These are phyloP conservation scores for Acanthornis magna DNA, from an alignment of 2,797 vertebrate genomes.

Conservation along the genomic window DNA sequence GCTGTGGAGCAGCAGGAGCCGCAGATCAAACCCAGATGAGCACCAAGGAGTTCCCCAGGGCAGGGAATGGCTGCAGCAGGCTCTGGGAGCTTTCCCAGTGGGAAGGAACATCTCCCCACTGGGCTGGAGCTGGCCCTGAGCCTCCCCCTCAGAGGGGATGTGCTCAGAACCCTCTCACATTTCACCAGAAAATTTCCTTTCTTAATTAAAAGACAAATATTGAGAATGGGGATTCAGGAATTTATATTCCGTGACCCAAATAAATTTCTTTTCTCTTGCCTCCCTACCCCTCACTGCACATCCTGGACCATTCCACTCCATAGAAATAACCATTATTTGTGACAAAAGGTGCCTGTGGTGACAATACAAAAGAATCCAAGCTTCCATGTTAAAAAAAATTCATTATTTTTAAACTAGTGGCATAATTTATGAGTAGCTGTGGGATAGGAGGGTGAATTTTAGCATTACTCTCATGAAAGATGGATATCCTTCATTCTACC, in stretches of 20 bases:
- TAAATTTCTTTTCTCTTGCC: neutral
- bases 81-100: neutral
- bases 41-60: neutral
- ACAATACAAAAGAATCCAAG: neutral
- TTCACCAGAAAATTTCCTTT: neutral
- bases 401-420: neutral
- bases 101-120: neutral
- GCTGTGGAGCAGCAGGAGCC: neutral
- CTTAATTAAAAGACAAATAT: neutral
- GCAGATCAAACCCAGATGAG: neutral
- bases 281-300: rapidly evolving
- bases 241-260: neutral
- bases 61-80: rapidly evolving
- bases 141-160: neutral
- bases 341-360: neutral
- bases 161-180: neutral
- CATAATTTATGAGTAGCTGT: neutral
- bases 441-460: neutral
- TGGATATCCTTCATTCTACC: neutral
- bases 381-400: rapidly evolving
- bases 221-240: neutral
- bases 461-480: neutral
- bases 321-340: rapidly evolving
- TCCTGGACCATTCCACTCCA: neutral
- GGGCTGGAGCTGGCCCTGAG: neutral